Evolutionary conservation across 1,140 invertebrate genomes (phyloP).

Genomic region (Hormaphis cornu): DNA sequence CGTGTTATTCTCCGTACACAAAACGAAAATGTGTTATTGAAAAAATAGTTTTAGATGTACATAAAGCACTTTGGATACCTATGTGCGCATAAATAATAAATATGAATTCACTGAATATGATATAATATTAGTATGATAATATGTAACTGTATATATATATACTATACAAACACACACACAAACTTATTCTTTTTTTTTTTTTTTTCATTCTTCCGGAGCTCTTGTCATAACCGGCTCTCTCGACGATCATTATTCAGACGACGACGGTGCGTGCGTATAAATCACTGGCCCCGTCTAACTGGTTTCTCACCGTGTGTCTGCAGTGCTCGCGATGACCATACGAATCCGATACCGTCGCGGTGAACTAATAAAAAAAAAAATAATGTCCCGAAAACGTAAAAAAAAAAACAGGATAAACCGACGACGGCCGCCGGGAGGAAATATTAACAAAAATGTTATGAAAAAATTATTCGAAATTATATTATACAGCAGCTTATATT

Average conservation of each 20-base stretch:
- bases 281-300: slow-evolving; percentile 13
- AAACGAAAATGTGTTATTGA: no score
- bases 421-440: no score
- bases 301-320: slow-evolving; percentile 11
- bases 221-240: slow-evolving; percentile 31
- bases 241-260: slow-evolving; percentile 23
- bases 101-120: no score
- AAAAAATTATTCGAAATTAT: no score
- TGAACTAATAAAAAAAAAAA: slow-evolving; percentile 25
- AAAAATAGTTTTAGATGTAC: neutral
- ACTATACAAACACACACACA: neutral
- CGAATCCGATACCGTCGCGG: slow-evolving; percentile 17
- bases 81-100: neutral
- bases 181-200: neutral
- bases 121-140: slow-evolving; percentile 23
- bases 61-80: neutral
- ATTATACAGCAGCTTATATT: slow-evolving; percentile 32
- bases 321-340: slow-evolving; percentile 6
- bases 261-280: slow-evolving; percentile 17
- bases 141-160: neutral
- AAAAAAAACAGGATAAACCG: neutral
- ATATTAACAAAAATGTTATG: no score
- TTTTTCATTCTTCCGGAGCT: slow-evolving; percentile 28
- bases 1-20: no score
- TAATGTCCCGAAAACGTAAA: neutral